Percentiles rank a stretch among this genome's conserved stretches.
phyloP scores from a whole-genome alignment of 2,888 invertebrate genomes.

The Galerucella calmariensis region DNA sequence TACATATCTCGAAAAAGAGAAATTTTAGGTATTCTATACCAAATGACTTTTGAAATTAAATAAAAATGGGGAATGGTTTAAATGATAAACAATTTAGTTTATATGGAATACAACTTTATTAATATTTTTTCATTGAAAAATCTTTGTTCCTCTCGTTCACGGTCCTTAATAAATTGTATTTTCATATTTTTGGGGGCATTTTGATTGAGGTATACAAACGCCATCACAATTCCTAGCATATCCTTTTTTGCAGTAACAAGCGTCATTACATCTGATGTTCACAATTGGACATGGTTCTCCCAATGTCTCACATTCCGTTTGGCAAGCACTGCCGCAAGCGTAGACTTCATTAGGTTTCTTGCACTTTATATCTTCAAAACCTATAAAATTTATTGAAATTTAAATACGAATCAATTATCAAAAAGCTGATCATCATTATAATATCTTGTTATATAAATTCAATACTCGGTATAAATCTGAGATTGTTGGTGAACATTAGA shows the following conservation, averaged over 20 bases:
- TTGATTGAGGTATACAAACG: slow-evolving; percentile 47
- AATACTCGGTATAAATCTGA: too few species aligned
- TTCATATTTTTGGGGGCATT: slow-evolving; percentile 42
- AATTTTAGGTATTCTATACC: too few species aligned
- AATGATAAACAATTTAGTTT: too few species aligned
- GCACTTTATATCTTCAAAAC: slow-evolving; percentile 38
- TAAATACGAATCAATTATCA: not conserved
- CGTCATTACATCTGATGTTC: slow-evolving; percentile 51
- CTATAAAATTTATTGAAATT: not conserved
- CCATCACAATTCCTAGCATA: slow-evolving; percentile 50
- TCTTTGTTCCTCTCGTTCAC: too few species aligned
- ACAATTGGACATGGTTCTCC: slow-evolving; percentile 50
- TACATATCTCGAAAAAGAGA: too few species aligned
- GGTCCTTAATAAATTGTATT: too few species aligned
- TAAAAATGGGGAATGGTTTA: too few species aligned
- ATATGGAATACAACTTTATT: too few species aligned
- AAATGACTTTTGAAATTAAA: too few species aligned
- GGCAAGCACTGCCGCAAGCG: slow-evolving; percentile 54
- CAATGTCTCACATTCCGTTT: slow-evolving; percentile 49
- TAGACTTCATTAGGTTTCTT: slow-evolving; percentile 50
- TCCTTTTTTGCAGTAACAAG: slow-evolving; percentile 50
- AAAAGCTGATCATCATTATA: not conserved
- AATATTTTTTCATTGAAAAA: not conserved
- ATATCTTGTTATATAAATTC: too few species aligned
- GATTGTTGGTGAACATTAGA: too few species aligned